Evolutionary conservation across 92 coral and sea anemone species (phyloP), one percentile per base, ranked within the genome.

Genomic region (Phenganax subtilis): DNA sequence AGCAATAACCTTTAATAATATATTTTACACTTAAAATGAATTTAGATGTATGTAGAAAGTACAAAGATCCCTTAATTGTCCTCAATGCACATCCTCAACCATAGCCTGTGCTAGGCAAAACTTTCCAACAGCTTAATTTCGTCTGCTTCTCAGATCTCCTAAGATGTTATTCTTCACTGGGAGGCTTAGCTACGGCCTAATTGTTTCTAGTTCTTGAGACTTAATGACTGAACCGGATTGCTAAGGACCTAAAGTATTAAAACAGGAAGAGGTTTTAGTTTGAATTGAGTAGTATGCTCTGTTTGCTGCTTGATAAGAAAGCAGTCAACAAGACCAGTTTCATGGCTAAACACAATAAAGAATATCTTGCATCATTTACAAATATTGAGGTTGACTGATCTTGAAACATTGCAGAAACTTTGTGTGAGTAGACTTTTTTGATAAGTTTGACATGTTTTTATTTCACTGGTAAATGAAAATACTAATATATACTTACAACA

Each of bases 171-270:
- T 61, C 67, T 61, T 61, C 67, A 37, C 47, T 37, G 47, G 47
- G 47, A 61, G 67, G 27, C 67, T 61, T 61, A 61, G 67, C 67
- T 61, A 61, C 25, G 67, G 67, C 27, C 67, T 61, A 61, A 37
- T 37, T 28, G 28, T 7, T 61, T 28, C 67, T 61, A 61, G n/a
- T 61, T 12, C 67, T 61, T 61, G 67, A 61, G 67, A 61, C 67
- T 61, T 61, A 61, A 61, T 61, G 67, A 61, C 67, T 61, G 67
- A 61, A 61, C 67, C n/a, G 25, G 67, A 61, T 61, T 61, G 67
- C 67, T 61, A 61, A 12, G 25, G 28, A 61, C 67, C 67, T 61
- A 61, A 61, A 61, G 67, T 28, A 61, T 61, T 61, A 61, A 61
- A 61, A 61, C 25, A 61, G 67, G 67, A 61, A 61, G 0, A 61